Evolutionary conservation across 2,113 vertebrate species (phyloP).

Genomic region (Oncorhynchus keta): DNA sequence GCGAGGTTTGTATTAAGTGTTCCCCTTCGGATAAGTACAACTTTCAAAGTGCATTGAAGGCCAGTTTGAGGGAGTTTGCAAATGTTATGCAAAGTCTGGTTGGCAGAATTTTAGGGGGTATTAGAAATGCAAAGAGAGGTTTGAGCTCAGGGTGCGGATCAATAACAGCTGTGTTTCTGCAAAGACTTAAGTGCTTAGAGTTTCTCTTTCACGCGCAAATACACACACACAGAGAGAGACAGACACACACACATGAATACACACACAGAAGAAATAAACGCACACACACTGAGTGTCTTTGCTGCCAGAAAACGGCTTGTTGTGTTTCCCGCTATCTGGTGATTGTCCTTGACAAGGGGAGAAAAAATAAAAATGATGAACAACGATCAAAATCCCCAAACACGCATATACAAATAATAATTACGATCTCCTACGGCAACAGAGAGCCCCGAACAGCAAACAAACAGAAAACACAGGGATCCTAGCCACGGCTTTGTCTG

Average conservation of each 20-base stretch:
- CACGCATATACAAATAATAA: slow-evolving; percentile 65
- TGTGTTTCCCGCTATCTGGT: slow-evolving; percentile 53
- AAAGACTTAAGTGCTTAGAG: slow-evolving; percentile 48
- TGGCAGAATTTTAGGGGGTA: not conserved
- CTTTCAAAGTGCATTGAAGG: not conserved
- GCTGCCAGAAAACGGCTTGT: slow-evolving; percentile 38
- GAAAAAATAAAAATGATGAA: slow-evolving; percentile 19
- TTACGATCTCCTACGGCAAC: slow-evolving; percentile 56
- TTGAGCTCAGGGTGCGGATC: slow-evolving; percentile 46
- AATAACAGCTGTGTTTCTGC: slow-evolving; percentile 38
- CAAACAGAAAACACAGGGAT: slow-evolving; percentile 40
- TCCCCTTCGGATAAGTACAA: not conserved
- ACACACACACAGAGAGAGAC: no score
- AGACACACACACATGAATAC: not conserved
- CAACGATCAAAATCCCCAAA: slow-evolving; percentile 57
- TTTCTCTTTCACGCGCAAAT: slow-evolving; percentile 14
- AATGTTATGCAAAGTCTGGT: not conserved
- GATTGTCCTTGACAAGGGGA: slow-evolving; percentile 65
- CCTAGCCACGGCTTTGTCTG: slow-evolving; percentile 19
- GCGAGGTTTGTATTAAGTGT: not conserved
- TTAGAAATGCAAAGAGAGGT: slow-evolving; percentile 40
- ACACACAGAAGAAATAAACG: no score
- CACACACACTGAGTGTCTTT: slow-evolving; percentile 19
- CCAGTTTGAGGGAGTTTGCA: not conserved
- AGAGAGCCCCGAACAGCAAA: slow-evolving; percentile 48